phyloP scores from a whole-genome alignment of 1,140 invertebrate species.

The Danaus plexippus region DNA sequence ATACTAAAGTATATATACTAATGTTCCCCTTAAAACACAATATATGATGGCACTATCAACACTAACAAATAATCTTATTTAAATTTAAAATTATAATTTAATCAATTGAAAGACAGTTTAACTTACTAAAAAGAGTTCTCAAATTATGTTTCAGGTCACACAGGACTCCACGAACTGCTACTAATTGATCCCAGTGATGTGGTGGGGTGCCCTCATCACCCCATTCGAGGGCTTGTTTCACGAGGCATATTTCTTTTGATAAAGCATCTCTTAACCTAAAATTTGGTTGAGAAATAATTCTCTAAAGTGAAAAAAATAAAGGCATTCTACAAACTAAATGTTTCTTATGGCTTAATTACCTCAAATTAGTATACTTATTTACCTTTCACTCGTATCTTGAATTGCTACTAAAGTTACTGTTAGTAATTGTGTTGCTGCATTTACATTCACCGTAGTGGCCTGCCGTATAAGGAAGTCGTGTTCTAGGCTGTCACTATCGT shows the following conservation, averaged over 20 bases:
- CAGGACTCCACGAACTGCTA: conserved; percentile 52
- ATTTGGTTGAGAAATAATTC: too few species aligned
- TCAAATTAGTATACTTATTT: conserved; percentile 2
- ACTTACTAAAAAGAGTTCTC: conserved; percentile 55
- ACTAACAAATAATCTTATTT: neutral
- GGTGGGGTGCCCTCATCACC: conserved; percentile 59
- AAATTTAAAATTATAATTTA: neutral
- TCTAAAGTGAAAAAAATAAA: too few species aligned
- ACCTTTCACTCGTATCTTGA: conserved; percentile 69
- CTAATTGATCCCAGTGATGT: conserved; percentile 64
- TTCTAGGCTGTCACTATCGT: conserved; percentile 42
- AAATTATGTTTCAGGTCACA: conserved; percentile 63
- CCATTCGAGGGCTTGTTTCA: conserved; percentile 64
- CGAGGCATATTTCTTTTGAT: conserved; percentile 57
- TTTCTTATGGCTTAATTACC: too few species aligned
- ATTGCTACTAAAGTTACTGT: conserved; percentile 66
- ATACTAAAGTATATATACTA: too few species aligned
- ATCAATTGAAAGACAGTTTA: conserved; percentile 1
- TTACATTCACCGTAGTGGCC: conserved; percentile 66
- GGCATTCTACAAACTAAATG: too few species aligned
- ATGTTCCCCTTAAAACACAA: too few species aligned
- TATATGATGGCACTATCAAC: too few species aligned
- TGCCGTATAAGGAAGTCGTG: conserved; percentile 68
- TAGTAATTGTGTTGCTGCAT: conserved; percentile 64
- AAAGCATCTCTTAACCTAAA: conserved; percentile 55